These are phyloP conservation scores for Coenobita brevimanus DNA, from an alignment of 1,140 invertebrate genomes.

Conservation along the genomic window DNA sequence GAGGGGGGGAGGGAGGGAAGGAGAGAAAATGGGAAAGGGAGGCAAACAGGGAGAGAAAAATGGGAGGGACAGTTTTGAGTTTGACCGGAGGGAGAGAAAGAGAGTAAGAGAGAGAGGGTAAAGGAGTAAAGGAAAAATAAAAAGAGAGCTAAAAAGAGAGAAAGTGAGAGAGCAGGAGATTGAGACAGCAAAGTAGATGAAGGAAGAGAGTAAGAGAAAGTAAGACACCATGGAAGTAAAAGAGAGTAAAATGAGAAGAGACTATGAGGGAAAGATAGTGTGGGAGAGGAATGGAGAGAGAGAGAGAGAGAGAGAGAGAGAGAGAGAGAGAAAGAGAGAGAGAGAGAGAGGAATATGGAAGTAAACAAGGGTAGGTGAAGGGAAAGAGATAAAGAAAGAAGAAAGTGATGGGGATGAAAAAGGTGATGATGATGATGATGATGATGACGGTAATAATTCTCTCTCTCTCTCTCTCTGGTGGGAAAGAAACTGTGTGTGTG, in stretches of 20 bases:
- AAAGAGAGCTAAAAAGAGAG: background rate
- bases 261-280: no score
- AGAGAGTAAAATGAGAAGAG: background rate
- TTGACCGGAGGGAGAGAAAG: background rate
- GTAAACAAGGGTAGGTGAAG: background rate
- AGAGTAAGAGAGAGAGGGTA: background rate
- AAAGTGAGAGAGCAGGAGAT: background rate
- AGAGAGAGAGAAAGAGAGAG: background rate
- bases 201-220: background rate
- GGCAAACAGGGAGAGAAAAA: background rate
- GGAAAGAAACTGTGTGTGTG: no score
- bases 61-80: no score
- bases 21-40: no score
- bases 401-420: background rate
- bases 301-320: background rate
- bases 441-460: no score
- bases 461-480: no score
- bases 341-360: background rate
- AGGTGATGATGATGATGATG: background rate
- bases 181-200: background rate
- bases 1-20: no score
- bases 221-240: background rate
- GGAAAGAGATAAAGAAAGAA: background rate
- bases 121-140: background rate
- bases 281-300: background rate